Evolutionary conservation across 1,140 invertebrate species (phyloP).

Genomic region (Drosophila athabasca): DNA sequence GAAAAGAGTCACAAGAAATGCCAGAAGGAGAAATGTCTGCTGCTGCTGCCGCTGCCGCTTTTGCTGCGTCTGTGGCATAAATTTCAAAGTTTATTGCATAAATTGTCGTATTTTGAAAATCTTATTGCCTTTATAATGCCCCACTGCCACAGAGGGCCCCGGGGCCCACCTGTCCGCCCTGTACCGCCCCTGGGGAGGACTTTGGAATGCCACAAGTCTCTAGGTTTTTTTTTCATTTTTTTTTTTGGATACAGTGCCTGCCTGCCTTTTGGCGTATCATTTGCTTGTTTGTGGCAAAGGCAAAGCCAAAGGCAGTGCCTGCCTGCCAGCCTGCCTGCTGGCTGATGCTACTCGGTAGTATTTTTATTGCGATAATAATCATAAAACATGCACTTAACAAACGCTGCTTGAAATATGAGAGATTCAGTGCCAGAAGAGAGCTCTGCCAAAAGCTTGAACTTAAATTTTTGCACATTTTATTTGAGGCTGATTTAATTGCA

Average conservation of each 20-base stretch:
- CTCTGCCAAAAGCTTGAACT: conserved; percentile 45
- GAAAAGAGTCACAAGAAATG: conserved; percentile 28
- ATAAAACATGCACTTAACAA: conserved; percentile 83
- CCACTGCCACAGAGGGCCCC: conserved; percentile 28
- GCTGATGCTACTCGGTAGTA: conserved; percentile 31
- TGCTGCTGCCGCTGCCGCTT: conserved; percentile 4
- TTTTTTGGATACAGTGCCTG: conserved; percentile 25
- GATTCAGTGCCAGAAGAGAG: conserved; percentile 9
- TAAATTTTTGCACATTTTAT: conserved; percentile 76
- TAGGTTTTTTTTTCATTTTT: conserved; percentile 6
- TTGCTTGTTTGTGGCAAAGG: conserved; percentile 69
- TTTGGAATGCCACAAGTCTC: conserved; percentile 14
- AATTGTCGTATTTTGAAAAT: conserved; percentile 83
- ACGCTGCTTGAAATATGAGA: conserved; percentile 77
- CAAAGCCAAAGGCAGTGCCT: conserved; percentile 16
- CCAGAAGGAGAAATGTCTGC: conserved; percentile 25
- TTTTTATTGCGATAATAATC: conserved; percentile 82
- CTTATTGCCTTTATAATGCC: conserved; percentile 82
- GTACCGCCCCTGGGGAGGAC: neutral
- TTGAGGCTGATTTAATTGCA: conserved; percentile 67
- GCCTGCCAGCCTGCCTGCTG: conserved; percentile 18
- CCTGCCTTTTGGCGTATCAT: conserved; percentile 55
- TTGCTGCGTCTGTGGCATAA: conserved; percentile 61
- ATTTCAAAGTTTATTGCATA: conserved; percentile 82
- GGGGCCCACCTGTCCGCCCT: conserved; percentile 50